Percentiles rank a stretch among this genome's conserved stretches.
phyloP scores from a whole-genome alignment of 2,113 vertebrate genomes.

The Felis chaus region DNA sequence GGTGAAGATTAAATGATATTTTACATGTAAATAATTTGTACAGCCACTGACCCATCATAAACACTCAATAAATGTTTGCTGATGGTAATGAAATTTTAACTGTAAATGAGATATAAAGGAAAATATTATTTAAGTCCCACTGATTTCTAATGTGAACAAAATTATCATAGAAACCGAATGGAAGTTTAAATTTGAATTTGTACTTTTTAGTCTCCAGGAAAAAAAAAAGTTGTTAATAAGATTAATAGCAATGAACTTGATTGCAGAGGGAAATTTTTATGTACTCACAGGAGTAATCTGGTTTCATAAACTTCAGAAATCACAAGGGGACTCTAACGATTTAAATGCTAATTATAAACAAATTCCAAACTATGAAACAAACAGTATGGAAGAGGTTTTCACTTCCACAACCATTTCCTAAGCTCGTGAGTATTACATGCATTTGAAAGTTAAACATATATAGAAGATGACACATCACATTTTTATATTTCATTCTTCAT shows the following conservation, averaged over 20 bases:
- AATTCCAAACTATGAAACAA: background rate
- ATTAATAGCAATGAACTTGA: slow-evolving; percentile 29
- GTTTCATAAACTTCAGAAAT: slow-evolving; percentile 19
- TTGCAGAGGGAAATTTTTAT: background rate
- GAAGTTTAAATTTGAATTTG: background rate
- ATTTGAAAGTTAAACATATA: background rate
- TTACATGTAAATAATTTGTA: background rate
- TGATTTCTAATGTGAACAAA: background rate
- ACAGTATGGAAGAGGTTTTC: background rate
- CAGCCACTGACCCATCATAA: background rate
- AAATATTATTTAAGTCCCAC: background rate
- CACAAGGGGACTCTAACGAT: background rate
- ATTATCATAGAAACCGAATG: background rate
- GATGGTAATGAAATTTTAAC: background rate
- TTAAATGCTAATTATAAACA: background rate
- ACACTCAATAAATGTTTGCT: background rate
- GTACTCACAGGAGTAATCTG: background rate
- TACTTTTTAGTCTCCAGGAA: background rate
- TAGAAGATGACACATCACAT: background rate
- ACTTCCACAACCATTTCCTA: background rate
- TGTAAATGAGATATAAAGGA: background rate
- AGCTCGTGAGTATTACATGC: background rate
- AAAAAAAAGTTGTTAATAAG: background rate
- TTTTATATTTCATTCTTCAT: background rate
- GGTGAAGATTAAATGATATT: background rate